Evolutionary conservation across 2,888 invertebrate species (phyloP), one percentile per base, ranked within the genome.

Genomic region (Chymomyza caudatula): DNA sequence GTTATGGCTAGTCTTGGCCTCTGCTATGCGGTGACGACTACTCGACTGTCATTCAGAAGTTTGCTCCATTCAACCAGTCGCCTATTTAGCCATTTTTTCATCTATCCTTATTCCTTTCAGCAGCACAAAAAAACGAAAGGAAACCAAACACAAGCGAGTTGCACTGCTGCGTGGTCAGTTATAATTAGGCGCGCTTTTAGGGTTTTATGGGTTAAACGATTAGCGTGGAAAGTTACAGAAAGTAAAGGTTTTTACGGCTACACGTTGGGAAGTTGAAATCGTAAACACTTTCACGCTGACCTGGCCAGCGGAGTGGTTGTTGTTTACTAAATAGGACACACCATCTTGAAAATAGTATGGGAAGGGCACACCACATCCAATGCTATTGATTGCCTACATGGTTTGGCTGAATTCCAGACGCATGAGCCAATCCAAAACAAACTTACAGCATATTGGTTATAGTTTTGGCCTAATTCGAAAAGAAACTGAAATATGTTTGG

Each of bases 101-200:
- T 11, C 4, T n/a, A 3, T 47, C 17, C 29, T 37, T 57, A 53
- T 11, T 49, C 17, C 37, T 17, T 55, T 47, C 47, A 47, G 4
- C 11, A 25, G n/a, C n/a, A n/a, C n/a, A 37, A 37, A 37, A 11
- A 37, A 37, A 53, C 17, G 22, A 74, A 43, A 19, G 60, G 52
- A 70, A 73, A 57, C 63, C 67, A 77, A 73, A 66, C 78, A 67
- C 82, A 86, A 80, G 71, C 61, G 73, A 69, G 76, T 71, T 75
- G 70, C 71, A 76, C 69, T 74, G 70, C 85, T 83, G 87, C 87
- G 85, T 85, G 87, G 87, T 87, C 83, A 87, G 76, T 77, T 75
- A 73, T 83, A 87, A 87, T 87, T 85, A 87, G 81, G 73, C 60
- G 53, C 65, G 64, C 68, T 70, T 75, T 72, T 65, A 61, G 67